Conservation (phyloP, 2,797 vertebrate species). For the Okamejei kenojei region DNA sequence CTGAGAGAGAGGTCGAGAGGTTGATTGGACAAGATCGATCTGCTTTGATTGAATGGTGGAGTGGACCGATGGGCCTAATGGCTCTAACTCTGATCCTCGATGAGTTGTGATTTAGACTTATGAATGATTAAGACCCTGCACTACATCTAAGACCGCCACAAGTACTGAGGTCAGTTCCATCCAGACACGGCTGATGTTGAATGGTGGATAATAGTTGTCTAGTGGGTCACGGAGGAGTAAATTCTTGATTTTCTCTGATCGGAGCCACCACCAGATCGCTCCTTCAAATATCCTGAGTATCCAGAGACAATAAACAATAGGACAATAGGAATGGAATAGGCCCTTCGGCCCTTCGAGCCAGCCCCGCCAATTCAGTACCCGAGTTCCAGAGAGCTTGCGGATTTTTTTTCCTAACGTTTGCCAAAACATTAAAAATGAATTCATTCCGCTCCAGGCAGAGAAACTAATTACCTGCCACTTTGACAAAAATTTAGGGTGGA, state of each 20-base stretch:
- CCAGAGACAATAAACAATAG: not conserved
- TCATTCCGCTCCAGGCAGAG: constrained; percentile 1
- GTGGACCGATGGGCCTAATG: too few relatives aligned
- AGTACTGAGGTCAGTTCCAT: not conserved
- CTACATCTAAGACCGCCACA: not conserved
- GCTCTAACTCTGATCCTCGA: too few relatives aligned
- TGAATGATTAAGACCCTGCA: too few relatives aligned
- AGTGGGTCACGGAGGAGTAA: not conserved
- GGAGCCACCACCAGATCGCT: not conserved
- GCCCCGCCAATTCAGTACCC: too few relatives aligned
- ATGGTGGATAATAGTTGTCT: not conserved
- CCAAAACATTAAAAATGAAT: constrained; percentile 19
- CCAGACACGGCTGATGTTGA: not conserved
- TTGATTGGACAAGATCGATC: too few relatives aligned
- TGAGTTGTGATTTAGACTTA: too few relatives aligned
- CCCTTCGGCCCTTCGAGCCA: too few relatives aligned
- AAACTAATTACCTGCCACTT: constrained; percentile 27
- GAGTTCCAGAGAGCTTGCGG: not conserved
- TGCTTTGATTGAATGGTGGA: too few relatives aligned
- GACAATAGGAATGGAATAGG: too few relatives aligned
- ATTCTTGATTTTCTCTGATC: not conserved
- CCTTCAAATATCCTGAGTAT: not conserved
- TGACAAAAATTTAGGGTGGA: constrained; percentile 12
- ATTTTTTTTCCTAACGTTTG: not conserved
- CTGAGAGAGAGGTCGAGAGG: too few relatives aligned